Evolutionary conservation across 2,113 vertebrate species (phyloP).

Genomic region (Delphinapterus leucas): DNA sequence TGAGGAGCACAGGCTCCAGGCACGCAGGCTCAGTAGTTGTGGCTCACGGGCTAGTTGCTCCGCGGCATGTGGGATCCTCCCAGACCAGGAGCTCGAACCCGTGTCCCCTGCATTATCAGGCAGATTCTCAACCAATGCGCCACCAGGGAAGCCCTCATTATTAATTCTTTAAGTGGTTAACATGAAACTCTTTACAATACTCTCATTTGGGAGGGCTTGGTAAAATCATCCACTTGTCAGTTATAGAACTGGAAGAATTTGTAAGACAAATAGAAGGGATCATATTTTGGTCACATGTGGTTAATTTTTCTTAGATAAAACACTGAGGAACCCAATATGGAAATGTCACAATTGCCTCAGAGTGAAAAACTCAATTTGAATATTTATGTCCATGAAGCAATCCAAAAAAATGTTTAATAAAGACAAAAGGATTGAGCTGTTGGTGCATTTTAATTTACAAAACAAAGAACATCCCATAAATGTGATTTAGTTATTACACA

Average conservation of each 20-base stretch:
- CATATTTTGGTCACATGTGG: conserved; percentile 49
- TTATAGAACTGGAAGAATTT: conserved; percentile 25
- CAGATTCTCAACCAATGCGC: too few relatives aligned
- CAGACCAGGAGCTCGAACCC: too few relatives aligned
- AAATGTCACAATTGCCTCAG: conserved; percentile 72
- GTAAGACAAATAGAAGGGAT: conserved; percentile 47
- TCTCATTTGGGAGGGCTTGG: conserved; percentile 21
- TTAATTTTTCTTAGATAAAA: conserved; percentile 65
- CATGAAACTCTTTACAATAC: background rate
- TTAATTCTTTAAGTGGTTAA: conserved; percentile 23
- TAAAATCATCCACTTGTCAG: conserved; percentile 16
- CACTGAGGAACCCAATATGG: conserved; percentile 55
- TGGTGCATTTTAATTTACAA: conserved; percentile 70
- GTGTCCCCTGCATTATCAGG: too few relatives aligned
- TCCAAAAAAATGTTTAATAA: conserved; percentile 71
- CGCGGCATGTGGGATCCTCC: too few relatives aligned
- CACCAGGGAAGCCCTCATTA: background rate
- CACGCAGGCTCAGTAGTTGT: too few relatives aligned
- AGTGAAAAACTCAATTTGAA: conserved; percentile 74
- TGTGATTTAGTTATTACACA: conserved; percentile 68
- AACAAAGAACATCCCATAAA: conserved; percentile 70
- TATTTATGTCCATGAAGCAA: conserved; percentile 69
- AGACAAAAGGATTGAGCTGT: conserved; percentile 65
- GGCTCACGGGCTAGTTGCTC: too few relatives aligned
- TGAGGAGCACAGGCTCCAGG: too few relatives aligned